Base-by-base conservation (phyloP, 1,140 invertebrate species). In the Chrysopa pallens region DNA sequence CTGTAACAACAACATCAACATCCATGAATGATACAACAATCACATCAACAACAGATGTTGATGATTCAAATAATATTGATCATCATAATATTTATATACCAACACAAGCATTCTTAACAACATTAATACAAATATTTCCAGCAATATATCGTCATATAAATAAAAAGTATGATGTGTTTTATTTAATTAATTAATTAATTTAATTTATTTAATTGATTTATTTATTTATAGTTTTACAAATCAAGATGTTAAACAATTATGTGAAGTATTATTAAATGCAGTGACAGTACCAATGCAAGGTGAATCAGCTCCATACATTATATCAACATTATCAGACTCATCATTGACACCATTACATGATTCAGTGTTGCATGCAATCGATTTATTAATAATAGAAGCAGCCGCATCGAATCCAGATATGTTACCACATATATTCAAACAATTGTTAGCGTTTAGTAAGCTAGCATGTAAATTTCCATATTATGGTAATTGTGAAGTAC, bases 61-160 rank as follows among this genome's bases (percentile, higher is more conserved):
- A n/a, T n/a, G n/a, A n/a, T n/a, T n/a, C n/a, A n/a, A 58, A 58
- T 29, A 53, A 55, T 28, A 51, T 42, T 11, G 69, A 69, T 46
- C 62, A 63, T 6, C n/a, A n/a, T n/a, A 73, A 76, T 50, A 69
- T 76, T 45, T 92, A 89, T 59, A 74, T 89, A 47, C 90, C 90
- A 2, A 86, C 85, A 9, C 86, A 93, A 57, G 78, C 83, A 46
- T 97, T 94, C 64, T 70, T 97, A 17, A 91, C 90, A 1, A 84
- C 90, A 1, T 68, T 94, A 5, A 80, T 95, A 48, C 89, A 93
- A 63, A 93, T 93, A 56, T 93, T 96, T 60, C 89, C 91, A 12
- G 78, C 80, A 37, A 75, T 97, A 42, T 95, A 93, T 64, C 81
- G 85, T 46, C 84, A 92, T 55, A 86, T 94, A 46, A 80, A 83